Percentiles rank a stretch among this genome's conserved stretches.
Conservation (phyloP, 2,113 vertebrate genomes). For the Prietella phreatophila region DNA sequence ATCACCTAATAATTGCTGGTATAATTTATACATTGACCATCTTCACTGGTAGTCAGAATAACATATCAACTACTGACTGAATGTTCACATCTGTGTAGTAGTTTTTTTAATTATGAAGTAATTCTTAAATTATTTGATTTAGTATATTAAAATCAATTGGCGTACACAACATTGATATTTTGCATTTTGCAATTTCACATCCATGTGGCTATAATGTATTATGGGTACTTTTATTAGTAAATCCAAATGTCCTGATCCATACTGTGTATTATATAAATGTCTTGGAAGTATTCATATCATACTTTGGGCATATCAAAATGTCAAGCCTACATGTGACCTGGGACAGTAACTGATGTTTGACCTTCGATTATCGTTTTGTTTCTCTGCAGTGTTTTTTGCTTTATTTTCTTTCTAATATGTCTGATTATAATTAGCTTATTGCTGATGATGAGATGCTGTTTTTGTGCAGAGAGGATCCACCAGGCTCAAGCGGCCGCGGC, state of each 20-base stretch:
- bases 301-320: neutral
- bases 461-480: slow-evolving; percentile 87
- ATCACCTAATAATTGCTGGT: neutral
- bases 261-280: neutral
- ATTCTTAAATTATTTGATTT: neutral
- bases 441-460: neutral
- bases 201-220: neutral
- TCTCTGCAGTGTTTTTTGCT: neutral
- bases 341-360: neutral
- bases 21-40: neutral
- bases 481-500: slow-evolving; percentile 96
- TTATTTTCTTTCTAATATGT: neutral
- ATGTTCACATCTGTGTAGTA: neutral
- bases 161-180: neutral
- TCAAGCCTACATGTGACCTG: neutral
- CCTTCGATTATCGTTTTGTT: neutral
- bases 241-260: neutral
- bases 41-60: neutral
- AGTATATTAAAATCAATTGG: neutral
- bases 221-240: neutral
- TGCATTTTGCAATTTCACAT: neutral
- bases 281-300: neutral
- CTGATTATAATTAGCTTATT: neutral
- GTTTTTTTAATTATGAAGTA: neutral
- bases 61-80: neutral